phyloP scores from a whole-genome alignment of 2,888 invertebrate genomes.

The Aporophyla lueneburgensis region DNA sequence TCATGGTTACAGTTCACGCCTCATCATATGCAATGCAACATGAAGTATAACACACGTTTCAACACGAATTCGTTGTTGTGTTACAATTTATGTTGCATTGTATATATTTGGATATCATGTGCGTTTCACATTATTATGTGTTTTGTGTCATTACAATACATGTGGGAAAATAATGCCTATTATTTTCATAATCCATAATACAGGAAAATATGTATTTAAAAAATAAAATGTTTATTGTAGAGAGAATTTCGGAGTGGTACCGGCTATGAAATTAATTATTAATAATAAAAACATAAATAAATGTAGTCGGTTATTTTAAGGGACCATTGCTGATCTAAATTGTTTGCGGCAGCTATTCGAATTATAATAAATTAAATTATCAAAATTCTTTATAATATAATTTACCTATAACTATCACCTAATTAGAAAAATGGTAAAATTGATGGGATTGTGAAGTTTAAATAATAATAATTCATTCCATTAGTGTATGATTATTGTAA shows the following conservation, averaged over 20 bases:
- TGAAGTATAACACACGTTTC: not conserved
- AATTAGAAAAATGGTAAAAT: constrained; percentile 9
- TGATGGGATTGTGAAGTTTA: constrained; percentile 26
- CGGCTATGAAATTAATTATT: constrained; percentile 1
- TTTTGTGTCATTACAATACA: too few species aligned
- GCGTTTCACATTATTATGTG: not conserved
- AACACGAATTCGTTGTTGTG: too few species aligned
- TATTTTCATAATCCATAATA: not conserved
- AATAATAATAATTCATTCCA: constrained; percentile 15
- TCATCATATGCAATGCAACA: not conserved
- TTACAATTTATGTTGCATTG: not conserved
- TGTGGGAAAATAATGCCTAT: not conserved
- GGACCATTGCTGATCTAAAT: constrained; percentile 69
- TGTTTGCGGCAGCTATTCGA: constrained; percentile 56
- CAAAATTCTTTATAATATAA: constrained; percentile 14
- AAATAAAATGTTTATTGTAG: not conserved
- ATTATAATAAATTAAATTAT: constrained; percentile 21
- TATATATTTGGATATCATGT: not conserved
- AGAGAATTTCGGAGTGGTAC: not conserved
- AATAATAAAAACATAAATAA: constrained; percentile 27
- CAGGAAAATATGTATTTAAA: not conserved
- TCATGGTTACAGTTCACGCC: too few species aligned
- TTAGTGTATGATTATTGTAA: constrained; percentile 8
- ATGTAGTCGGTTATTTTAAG: constrained; percentile 63
- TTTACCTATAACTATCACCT: constrained; percentile 18